Base-by-base conservation (phyloP, 2,113 vertebrate genomes). In the Onychostoma macrolepis region DNA sequence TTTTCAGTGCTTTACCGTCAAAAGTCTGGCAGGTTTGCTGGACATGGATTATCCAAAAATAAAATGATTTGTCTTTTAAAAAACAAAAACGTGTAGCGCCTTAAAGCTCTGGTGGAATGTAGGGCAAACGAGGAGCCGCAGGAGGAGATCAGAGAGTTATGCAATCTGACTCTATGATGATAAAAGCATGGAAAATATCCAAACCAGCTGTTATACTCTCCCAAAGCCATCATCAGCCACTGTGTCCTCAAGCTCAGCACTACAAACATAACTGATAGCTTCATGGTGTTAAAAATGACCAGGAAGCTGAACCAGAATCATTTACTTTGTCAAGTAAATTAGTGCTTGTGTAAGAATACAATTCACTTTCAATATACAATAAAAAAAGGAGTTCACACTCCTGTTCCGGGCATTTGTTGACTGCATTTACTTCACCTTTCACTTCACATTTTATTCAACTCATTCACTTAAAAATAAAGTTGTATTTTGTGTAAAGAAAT, bases 111-210 rank as follows among this genome's bases (percentile, higher is more conserved):
- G 24, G n/a, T 65, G 74, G 80, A 81, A 88, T 88, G 86, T 87
- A 81, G 84, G 77, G 41, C 84, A 83, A 88, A 80, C 8, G 56
- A 61, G 67, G n/a, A 76, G 87, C 77, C 38, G 17, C 67, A 19
- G 50, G 67, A 84, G 84, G 80, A 90, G 69, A 86, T 90, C 84
- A 86, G 36, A 53, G 50, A 85, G 85, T 90, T 90, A 89, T 61
- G 85, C 83, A 89, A 90, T 48, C 83, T 83, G 83, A 78, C 30
- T 65, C 79, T 79, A 56, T 86, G 83, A 86, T 63, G 36, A 69
- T 84, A 87, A 84, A 86, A 86, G 63, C 79, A 79, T 77, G 81
- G 41, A 88, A 83, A 85, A 63, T 43, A 84, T 84, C 82, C 81
- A 87, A 80, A 78, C 82, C 81, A 88, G 85, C 85, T 88, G 85